These are phyloP conservation scores for Torymus auratus DNA, from an alignment of 2,888 invertebrate genomes.

Conservation along the genomic window DNA sequence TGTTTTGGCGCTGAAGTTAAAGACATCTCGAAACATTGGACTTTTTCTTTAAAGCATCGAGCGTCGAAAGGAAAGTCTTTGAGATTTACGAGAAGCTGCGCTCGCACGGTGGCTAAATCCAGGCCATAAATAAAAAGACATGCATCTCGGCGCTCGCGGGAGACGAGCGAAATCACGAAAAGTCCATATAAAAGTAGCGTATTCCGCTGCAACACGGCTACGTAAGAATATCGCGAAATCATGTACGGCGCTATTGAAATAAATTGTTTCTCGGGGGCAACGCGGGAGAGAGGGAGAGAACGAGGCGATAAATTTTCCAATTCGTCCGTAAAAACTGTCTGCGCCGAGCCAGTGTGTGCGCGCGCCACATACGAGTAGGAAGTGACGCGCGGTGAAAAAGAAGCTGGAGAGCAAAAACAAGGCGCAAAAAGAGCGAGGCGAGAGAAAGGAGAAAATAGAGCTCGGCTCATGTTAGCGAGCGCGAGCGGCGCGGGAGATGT, in stretches of 20 bases:
- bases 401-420: background rate
- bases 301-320: conserved; percentile 28
- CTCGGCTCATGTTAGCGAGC: background rate
- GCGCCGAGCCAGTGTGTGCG: background rate
- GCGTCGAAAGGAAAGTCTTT: too few relatives aligned
- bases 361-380: background rate
- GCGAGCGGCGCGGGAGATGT: background rate
- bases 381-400: background rate
- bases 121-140: conserved; percentile 7
- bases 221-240: conserved; percentile 15
- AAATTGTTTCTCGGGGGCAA: conserved; percentile 26
- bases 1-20: too few relatives aligned
- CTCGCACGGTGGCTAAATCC: background rate
- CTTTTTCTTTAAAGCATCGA: too few relatives aligned
- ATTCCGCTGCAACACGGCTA: background rate
- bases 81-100: too few relatives aligned
- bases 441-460: conserved; percentile 15
- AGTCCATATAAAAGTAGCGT: background rate
- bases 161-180: background rate
- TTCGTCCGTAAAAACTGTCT: conserved; percentile 10
- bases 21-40: too few relatives aligned
- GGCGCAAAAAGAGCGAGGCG: background rate
- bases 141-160: background rate
- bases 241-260: conserved; percentile 38
- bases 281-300: background rate